Conservation (phyloP, 2,113 vertebrate species). For the Saccopteryx leptura region DNA sequence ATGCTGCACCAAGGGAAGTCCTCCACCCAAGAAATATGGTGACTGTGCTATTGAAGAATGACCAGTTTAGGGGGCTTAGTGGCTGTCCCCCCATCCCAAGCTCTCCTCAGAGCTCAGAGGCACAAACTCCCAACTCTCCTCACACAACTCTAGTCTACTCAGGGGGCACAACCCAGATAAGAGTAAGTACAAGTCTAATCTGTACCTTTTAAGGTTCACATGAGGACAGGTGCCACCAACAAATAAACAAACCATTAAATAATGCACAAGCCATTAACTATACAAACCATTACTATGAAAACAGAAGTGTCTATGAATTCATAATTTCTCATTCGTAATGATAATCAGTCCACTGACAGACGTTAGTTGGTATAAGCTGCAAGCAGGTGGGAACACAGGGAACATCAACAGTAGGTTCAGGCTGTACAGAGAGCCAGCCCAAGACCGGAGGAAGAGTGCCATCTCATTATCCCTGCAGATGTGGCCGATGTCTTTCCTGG, state of each 20-base stretch:
- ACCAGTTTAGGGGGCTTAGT: too few species aligned
- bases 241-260: slow-evolving; percentile 79
- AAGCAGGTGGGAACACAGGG: slow-evolving; percentile 64
- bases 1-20: too few species aligned
- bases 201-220: slow-evolving; percentile 54
- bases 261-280: slow-evolving; percentile 77
- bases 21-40: too few species aligned
- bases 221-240: slow-evolving; percentile 75
- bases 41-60: too few species aligned
- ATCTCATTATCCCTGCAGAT: slow-evolving; percentile 34
- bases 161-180: neutral
- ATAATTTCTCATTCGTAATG: slow-evolving; percentile 78
- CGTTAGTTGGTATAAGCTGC: slow-evolving; percentile 63
- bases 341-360: slow-evolving; percentile 80
- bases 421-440: neutral
- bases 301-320: slow-evolving; percentile 77
- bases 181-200: slow-evolving; percentile 14
- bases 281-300: slow-evolving; percentile 70
- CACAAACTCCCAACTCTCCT: too few species aligned
- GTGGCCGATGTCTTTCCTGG: neutral
- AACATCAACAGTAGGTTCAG: slow-evolving; percentile 31
- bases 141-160: too few species aligned
- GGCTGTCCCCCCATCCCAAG: too few species aligned
- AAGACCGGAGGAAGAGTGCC: neutral
- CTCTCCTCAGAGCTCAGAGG: too few species aligned